Base-by-base conservation (phyloP, 1,140 invertebrate species). In the Chrysoperla carnea region DNA sequence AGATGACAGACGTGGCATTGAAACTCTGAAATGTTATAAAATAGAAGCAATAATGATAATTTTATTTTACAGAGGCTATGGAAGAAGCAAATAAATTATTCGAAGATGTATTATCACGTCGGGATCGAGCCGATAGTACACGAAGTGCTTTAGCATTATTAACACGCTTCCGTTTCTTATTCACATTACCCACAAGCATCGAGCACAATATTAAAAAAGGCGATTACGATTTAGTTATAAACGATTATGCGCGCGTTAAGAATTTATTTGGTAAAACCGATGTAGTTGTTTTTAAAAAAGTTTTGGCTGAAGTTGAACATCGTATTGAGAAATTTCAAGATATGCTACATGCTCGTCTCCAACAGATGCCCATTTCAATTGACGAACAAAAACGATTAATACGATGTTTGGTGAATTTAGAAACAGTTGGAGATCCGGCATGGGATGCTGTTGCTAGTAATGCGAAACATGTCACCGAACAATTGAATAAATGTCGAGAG, bases 141-240 rank as follows among this genome's bases (percentile, higher is more conserved):
- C 70, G 95, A 44, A 96, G 94, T 58, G 92, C 94, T 9, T 67
- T 99, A 12, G 84, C 86, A 48, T 79, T 97, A 6, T 68, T 98
- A 45, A 86, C 91, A 38, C 70, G 92, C 42, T 90, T 85, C 57
- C 69, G 72, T 46, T 98, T 98, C 62, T 72, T 99, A 0, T 97
- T 99, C 59, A 92, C 93, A 58, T 70, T 99, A 47, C 92, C 94
- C 1, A 78, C 86, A 29, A 84, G 82, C 40, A 96, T 99, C 42
- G 89, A 97, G 49, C 81, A 80, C 43, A 94, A 94, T 52, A 91
- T 98, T 45, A 74, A 83, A 50, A 84, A 85, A 55, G 90, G 87
- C 38, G 94, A 99, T 56, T 98, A 94, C 60, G 91, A 97, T 61
- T 74, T 94, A 15, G 88, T 98, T 14, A 93, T 99, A 41, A 99